Conservation (phyloP, 2,113 vertebrate genomes). For the Puntigrus tetrazona region DNA sequence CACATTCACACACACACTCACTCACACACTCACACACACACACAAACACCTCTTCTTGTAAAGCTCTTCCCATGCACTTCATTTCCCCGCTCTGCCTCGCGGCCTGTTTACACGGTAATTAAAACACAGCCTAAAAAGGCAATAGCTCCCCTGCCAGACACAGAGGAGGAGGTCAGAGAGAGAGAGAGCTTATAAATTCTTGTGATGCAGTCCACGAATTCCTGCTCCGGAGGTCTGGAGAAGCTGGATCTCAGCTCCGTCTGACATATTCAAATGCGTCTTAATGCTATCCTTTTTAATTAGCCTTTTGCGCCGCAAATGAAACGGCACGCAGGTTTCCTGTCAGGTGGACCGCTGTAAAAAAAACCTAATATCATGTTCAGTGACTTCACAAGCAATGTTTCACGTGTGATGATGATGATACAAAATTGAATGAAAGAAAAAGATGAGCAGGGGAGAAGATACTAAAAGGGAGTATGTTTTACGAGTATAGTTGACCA, state of each 20-base stretch:
- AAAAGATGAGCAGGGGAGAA: background rate
- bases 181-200: slow-evolving; percentile 71
- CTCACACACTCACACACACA: background rate
- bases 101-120: slow-evolving; percentile 75
- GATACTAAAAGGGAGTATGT: background rate
- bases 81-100: slow-evolving; percentile 64
- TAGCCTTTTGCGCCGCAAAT: background rate
- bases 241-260: background rate
- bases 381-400: background rate
- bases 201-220: slow-evolving; percentile 73
- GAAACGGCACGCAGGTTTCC: background rate
- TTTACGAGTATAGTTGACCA: background rate
- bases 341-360: background rate
- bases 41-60: background rate
- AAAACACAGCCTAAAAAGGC: slow-evolving; percentile 82
- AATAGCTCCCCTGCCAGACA: slow-evolving; percentile 72
- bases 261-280: background rate
- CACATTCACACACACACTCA: no score
- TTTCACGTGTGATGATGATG: background rate
- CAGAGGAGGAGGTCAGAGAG: slow-evolving; percentile 61
- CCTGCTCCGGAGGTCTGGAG: slow-evolving; percentile 47
- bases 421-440: background rate
- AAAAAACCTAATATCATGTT: background rate
- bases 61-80: slow-evolving; percentile 34
- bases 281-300: background rate